These are phyloP conservation scores for Lasaia peninsularis DNA, from an alignment of 1,140 invertebrate species.

Conservation along the genomic window DNA sequence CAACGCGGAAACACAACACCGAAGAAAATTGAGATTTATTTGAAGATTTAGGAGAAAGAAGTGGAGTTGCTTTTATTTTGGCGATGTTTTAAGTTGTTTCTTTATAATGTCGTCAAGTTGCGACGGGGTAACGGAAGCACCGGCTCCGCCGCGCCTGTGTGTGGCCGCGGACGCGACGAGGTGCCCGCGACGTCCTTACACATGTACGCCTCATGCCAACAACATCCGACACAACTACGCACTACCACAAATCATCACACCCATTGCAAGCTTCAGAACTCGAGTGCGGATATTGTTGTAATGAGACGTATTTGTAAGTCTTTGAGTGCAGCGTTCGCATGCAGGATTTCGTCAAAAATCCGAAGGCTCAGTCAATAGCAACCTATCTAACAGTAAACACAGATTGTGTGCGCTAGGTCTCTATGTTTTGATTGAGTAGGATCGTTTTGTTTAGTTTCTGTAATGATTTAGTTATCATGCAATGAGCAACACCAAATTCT, in stretches of 20 bases:
- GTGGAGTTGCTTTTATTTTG: constrained; percentile 4
- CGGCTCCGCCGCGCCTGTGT: constrained; percentile 69
- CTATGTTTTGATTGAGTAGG: constrained; percentile 50
- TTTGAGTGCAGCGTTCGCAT: constrained; percentile 55
- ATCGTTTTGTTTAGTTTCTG: constrained; percentile 43
- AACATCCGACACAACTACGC: constrained; percentile 19
- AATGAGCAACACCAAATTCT: constrained; percentile 68
- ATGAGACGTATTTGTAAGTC: constrained; percentile 44
- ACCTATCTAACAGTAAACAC: constrained; percentile 15
- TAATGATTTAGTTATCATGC: constrained; percentile 58
- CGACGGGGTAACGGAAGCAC: constrained; percentile 51
- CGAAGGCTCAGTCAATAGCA: constrained; percentile 20
- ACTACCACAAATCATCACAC: constrained; percentile 28
- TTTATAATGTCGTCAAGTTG: constrained; percentile 40
- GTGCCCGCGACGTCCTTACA: constrained; percentile 29
- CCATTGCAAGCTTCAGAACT: constrained; percentile 21
- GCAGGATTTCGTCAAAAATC: constrained; percentile 53
- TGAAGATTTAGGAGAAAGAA: constrained; percentile 28
- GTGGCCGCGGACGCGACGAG: constrained; percentile 36
- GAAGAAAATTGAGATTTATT: constrained; percentile 33
- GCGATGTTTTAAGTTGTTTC: constrained; percentile 1
- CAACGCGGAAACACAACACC: constrained; percentile 69
- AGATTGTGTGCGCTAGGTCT: constrained; percentile 50
- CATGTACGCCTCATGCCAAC: constrained; percentile 40
- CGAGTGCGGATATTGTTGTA: constrained; percentile 34